A percentile compares a stretch with the other conserved stretches of the same genome.
Evolutionary conservation across 2,113 vertebrate species (phyloP).

Genomic region (Eretmochelys imbricata): DNA sequence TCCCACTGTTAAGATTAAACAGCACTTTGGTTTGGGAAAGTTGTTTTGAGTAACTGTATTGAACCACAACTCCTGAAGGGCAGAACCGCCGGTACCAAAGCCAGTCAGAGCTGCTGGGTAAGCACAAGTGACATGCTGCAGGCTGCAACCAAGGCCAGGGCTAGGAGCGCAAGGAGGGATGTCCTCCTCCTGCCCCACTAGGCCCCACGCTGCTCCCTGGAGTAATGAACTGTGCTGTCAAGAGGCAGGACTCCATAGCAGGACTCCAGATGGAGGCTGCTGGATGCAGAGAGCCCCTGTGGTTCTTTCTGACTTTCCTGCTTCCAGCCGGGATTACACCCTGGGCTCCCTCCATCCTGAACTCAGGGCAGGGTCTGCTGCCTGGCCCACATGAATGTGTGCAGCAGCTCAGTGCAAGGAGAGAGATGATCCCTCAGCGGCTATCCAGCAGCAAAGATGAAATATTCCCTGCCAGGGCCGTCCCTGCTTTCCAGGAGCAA

Average conservation of each 20-base stretch:
- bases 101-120: not conserved
- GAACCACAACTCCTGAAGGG: not conserved
- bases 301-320: not conserved
- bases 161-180: fast-evolving
- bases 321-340: not conserved
- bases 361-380: not conserved
- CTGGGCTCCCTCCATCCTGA: not conserved
- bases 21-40: not conserved
- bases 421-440: not conserved
- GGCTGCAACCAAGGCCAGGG: not conserved
- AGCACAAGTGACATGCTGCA: fast-evolving
- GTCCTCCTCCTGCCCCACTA: not conserved
- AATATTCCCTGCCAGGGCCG: not conserved
- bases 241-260: not conserved
- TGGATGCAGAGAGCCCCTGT: not conserved
- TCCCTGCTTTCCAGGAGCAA: not conserved
- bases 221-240: not conserved
- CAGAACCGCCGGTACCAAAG: not conserved
- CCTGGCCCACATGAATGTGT: not conserved
- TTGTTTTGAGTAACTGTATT: not conserved
- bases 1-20: not conserved
- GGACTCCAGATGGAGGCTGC: not conserved
- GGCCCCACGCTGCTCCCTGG: not conserved
- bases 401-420: not conserved
- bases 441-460: not conserved